Conservation (phyloP, 1,140 invertebrate genomes). For the Delia radicum region DNA sequence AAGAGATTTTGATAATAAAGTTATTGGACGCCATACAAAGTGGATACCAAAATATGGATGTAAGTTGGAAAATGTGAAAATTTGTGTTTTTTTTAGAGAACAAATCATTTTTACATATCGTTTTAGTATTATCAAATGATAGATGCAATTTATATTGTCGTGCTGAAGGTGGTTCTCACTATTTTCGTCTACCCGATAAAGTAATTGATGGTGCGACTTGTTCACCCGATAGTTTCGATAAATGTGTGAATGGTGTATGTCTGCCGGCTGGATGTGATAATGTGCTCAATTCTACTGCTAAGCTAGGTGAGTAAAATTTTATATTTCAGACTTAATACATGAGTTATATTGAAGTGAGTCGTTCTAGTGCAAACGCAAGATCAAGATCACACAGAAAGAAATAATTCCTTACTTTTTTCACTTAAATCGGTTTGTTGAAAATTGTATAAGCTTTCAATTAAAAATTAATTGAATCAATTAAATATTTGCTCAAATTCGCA, state of each 20-base stretch:
- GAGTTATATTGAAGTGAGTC: too few species aligned
- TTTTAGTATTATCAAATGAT: slow-evolving; percentile 69
- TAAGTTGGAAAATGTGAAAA: too few species aligned
- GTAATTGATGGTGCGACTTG: slow-evolving; percentile 89
- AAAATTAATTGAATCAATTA: too few species aligned
- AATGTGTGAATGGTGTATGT: slow-evolving; percentile 85
- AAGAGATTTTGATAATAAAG: slow-evolving; percentile 68
- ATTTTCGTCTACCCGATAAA: slow-evolving; percentile 76
- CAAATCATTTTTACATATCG: too few species aligned
- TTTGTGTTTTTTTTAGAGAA: too few species aligned
- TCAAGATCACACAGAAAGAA: too few species aligned
- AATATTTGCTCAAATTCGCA: too few species aligned
- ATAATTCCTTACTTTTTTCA: too few species aligned
- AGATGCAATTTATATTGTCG: slow-evolving; percentile 86
- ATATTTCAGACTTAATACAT: too few species aligned
- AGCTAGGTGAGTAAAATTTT: slow-evolving; percentile 64
- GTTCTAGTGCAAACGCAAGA: too few species aligned
- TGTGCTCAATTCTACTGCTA: slow-evolving; percentile 71
- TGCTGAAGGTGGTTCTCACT: slow-evolving; percentile 64
- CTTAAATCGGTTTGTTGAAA: too few species aligned
- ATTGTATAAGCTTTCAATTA: too few species aligned
- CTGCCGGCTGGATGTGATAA: slow-evolving; percentile 86
- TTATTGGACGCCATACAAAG: slow-evolving; percentile 66
- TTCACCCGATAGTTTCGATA: slow-evolving; percentile 76
- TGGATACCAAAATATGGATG: slow-evolving; percentile 87